Evolutionary conservation across 2,797 vertebrate genomes (phyloP), one percentile per base, ranked within the genome.

Genomic region (Parauchenoglanis punctatus): DNA sequence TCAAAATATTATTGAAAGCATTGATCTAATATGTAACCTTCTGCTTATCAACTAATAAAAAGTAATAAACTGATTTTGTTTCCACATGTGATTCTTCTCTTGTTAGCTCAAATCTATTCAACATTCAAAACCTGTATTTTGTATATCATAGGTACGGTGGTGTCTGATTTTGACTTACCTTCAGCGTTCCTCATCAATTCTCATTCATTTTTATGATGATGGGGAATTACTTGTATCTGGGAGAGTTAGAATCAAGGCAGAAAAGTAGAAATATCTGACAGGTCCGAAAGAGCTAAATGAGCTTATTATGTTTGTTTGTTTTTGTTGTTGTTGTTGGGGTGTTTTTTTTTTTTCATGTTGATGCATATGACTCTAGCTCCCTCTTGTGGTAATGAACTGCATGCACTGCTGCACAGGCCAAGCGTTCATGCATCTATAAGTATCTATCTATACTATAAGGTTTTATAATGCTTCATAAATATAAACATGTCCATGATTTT

Each of bases 341-440:
- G 40, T 25, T 35, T 31, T 35, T 11, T 65, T 44, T 20, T 18
- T 59, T 40, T 63, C 40, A 46, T 56, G 49, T 70, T 28, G 6
- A 44, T 82, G 23, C 15, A 85, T 86, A 68, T 25, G 72, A 84
- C 54, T 90, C 88, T 89, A 92, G 92, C 91, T 63, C 94, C 94
- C 92, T 92, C 95, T 89, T 85, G 86, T 86, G 95, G 93, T 72
- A 6, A 7, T 63, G 81, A 31, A 1, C 63, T 18, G 59, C 56
- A 76, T 83, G 44, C 40, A 76, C 77, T 40, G 70, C 56, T 72
- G 56, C n/a, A 83, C 72, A 75, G 10, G 23, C 44, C 23, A 73
- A 23, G 7, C 54, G 70, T 76, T 46, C 54, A 18, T 73, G 12
- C 80, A n/a, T 4, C 15, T 31, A 78, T 23, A 59, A 59, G 7